These are phyloP conservation scores for Zaprionus inermis DNA, from an alignment of 1,140 invertebrate genomes.

Conservation along the genomic window DNA sequence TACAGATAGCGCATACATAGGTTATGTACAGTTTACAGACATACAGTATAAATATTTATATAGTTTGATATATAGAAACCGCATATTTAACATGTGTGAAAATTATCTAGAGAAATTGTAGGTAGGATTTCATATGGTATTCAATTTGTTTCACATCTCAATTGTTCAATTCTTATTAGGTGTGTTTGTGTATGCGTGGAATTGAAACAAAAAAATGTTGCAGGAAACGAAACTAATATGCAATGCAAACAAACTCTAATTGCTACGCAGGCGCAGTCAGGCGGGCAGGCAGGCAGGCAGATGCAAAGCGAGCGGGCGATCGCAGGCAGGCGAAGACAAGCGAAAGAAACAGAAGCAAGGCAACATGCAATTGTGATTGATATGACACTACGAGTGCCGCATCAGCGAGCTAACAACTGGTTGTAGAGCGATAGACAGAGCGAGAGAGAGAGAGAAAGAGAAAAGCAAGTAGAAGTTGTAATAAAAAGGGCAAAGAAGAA, in stretches of 20 bases:
- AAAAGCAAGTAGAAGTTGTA: constrained; percentile 15
- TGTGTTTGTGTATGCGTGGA: background rate
- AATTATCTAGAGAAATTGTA: constrained; percentile 21
- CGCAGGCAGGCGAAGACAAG: constrained; percentile 21
- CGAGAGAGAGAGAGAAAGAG: background rate
- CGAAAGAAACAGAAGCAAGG: background rate
- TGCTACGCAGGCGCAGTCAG: constrained; percentile 45
- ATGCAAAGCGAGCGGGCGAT: constrained; percentile 12
- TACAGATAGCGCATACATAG: constrained; percentile 11
- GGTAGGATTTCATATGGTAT: background rate
- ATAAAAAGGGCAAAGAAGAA: constrained; percentile 3
- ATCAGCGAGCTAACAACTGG: constrained; percentile 22
- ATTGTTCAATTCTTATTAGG: constrained; percentile 1
- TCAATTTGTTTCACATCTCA: constrained; percentile 11
- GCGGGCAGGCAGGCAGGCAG: background rate
- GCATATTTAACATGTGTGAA: background rate
- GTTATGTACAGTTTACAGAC: constrained; percentile 6
- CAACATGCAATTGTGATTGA: constrained; percentile 21
- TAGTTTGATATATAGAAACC: no score
- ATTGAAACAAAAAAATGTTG: constrained; percentile 20
- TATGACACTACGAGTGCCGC: constrained; percentile 2
- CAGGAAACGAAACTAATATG: constrained; percentile 13
- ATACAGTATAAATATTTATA: background rate
- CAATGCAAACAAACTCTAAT: constrained; percentile 52
- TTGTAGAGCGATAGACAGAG: background rate